Evolutionary conservation across 2,888 invertebrate species (phyloP), one percentile per base, ranked within the genome.

Genomic region (Vandiemenella viatica): DNA sequence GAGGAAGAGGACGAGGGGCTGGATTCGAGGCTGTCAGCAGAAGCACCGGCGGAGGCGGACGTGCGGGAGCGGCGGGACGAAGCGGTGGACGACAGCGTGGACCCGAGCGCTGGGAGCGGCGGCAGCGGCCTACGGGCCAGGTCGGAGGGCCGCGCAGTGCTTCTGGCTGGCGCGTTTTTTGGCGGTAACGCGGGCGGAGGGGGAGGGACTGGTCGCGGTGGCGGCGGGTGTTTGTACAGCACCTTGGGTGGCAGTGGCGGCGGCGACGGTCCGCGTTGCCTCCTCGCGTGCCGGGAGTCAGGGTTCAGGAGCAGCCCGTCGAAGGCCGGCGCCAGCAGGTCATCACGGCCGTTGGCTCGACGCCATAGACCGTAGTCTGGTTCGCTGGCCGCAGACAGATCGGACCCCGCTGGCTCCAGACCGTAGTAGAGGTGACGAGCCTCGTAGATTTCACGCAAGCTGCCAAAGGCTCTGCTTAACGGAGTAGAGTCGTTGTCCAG

Each of bases 361-460:
- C 32, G n/a, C n/a, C 13, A 32, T 13, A 32, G n/a, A 13, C 13
- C 3, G 42, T 46, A 21, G 23, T 50, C 50, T 26, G 20, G 17
- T 20, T 50, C 50, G n/a, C 40, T 41, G 8, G 15, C 26, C 16
- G 46, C 37, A 17, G 50, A 45, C 2, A 26, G 15, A 13, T 44
- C 32, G 16, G 48, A 45, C 1, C 40, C 47, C 17, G 37, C 40
- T 7, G 43, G 20, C 17, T 43, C 38, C 6, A 20, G 23, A 5
- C 23, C 23, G 19, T 32, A 26, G 37, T 43, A 32, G 18, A 37
- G 6, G 5, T 41, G 44, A n/a, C 55, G 50, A n/a, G 77, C 77
- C 57, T 85, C 83, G 58, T 80, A 81, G 54, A 85, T 83, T 61
- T 83, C 81, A 46, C 84, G 71, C 2, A 87, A 67, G 60, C 82